Evolutionary conservation across 2,113 vertebrate species (phyloP).

Genomic region (Aphyosemion australe): DNA sequence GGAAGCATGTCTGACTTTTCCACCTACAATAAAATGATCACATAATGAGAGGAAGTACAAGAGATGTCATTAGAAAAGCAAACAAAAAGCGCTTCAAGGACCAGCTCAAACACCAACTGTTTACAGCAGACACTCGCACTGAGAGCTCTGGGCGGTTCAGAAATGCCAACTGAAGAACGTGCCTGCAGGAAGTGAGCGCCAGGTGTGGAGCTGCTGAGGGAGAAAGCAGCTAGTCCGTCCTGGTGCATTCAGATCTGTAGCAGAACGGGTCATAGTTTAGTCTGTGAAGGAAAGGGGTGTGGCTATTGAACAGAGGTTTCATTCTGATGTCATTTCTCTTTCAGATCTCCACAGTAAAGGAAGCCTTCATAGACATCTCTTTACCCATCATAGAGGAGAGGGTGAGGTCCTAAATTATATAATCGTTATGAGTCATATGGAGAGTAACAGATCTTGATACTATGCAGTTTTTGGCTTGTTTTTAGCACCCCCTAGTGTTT

Average conservation of each 20-base stretch:
- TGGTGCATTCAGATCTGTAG: slow-evolving; percentile 3
- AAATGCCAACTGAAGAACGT: slow-evolving; percentile 41
- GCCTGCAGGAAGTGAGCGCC: slow-evolving; percentile 42
- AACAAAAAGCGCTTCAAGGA: slow-evolving; percentile 43
- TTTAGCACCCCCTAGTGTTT: too few species aligned
- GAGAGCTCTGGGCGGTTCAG: slow-evolving; percentile 24
- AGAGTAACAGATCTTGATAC: too few species aligned
- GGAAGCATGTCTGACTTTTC: slow-evolving; percentile 10
- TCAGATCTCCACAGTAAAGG: slow-evolving; percentile 94
- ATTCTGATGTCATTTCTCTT: slow-evolving; percentile 44
- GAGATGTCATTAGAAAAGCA: slow-evolving; percentile 2
- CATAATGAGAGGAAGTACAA: background rate
- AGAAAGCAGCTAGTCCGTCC: slow-evolving; percentile 6
- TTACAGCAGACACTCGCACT: slow-evolving; percentile 31
- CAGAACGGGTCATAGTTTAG: background rate
- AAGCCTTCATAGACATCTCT: slow-evolving; percentile 98
- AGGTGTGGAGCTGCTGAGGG: slow-evolving; percentile 37
- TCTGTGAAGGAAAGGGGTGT: background rate
- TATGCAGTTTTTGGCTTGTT: too few species aligned
- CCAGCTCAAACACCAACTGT: slow-evolving; percentile 50
- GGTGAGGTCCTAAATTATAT: slow-evolving; percentile 81
- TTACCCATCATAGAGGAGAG: slow-evolving; percentile 97
- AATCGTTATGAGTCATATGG: background rate
- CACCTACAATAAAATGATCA: background rate
- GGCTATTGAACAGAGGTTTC: background rate